phyloP scores from a whole-genome alignment of 2,797 vertebrate genomes.

The Pipistrellus pygmaeus region DNA sequence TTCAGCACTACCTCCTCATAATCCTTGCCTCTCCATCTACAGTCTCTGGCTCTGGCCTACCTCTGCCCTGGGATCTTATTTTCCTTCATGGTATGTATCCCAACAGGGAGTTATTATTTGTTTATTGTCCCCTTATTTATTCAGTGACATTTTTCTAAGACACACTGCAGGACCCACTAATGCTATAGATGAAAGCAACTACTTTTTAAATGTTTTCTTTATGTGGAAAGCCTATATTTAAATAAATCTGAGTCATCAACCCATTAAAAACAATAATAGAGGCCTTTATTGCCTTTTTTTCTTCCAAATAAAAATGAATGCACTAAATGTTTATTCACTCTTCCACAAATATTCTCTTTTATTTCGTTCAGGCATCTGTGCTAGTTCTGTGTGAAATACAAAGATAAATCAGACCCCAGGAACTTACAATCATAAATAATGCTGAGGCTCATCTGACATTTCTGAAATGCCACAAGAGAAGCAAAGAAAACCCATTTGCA shows the following conservation, averaged over 20 bases:
- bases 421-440: background rate
- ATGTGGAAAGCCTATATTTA: background rate
- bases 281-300: background rate
- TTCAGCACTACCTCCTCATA: background rate
- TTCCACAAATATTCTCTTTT: background rate
- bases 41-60: background rate
- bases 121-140: background rate
- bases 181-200: background rate
- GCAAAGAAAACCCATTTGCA: background rate
- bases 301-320: background rate
- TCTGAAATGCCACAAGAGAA: background rate
- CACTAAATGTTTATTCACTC: background rate
- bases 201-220: background rate
- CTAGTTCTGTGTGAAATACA: background rate
- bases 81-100: background rate
- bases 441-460: background rate
- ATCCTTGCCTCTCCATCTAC: background rate
- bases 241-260: slow-evolving; percentile 27
- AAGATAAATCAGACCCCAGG: background rate
- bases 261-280: background rate
- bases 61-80: background rate
- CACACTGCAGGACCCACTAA: background rate
- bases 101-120: background rate
- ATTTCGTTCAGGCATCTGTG: background rate
- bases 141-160: slow-evolving; percentile 21